These are phyloP conservation scores for Zapornia atra DNA, from an alignment of 2,113 vertebrate genomes.

Conservation along the genomic window DNA sequence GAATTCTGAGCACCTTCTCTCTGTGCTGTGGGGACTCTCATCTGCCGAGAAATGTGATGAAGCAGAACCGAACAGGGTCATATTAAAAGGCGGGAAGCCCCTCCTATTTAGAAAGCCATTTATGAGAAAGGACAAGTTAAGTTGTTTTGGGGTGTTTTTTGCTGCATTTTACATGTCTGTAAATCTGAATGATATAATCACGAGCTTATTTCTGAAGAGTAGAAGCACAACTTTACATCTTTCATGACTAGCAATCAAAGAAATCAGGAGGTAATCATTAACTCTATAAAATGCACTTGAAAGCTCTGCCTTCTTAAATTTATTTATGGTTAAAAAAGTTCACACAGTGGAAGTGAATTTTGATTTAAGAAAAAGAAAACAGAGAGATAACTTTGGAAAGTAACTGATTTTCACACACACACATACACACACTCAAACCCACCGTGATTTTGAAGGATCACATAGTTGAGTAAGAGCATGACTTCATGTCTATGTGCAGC, in stretches of 20 bases:
- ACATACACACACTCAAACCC: background rate
- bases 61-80: accelerated
- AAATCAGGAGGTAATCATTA: background rate
- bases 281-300: background rate
- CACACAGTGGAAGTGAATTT: background rate
- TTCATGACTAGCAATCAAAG: background rate
- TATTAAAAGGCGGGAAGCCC: background rate
- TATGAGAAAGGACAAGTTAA: background rate
- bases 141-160: background rate
- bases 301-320: background rate
- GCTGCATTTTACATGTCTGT: background rate
- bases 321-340: background rate
- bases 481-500: background rate
- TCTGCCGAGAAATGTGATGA: background rate
- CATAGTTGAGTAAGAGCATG: background rate
- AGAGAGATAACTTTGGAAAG: background rate
- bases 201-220: background rate
- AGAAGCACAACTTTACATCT: background rate
- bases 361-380: background rate
- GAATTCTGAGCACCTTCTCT: background rate
- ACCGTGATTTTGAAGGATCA: background rate
- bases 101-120: background rate
- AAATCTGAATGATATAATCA: background rate
- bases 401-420: background rate
- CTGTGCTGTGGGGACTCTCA: background rate